These are phyloP conservation scores for Amblyjoppa fuscipennis DNA, from an alignment of 2,888 invertebrate genomes.

Conservation along the genomic window DNA sequence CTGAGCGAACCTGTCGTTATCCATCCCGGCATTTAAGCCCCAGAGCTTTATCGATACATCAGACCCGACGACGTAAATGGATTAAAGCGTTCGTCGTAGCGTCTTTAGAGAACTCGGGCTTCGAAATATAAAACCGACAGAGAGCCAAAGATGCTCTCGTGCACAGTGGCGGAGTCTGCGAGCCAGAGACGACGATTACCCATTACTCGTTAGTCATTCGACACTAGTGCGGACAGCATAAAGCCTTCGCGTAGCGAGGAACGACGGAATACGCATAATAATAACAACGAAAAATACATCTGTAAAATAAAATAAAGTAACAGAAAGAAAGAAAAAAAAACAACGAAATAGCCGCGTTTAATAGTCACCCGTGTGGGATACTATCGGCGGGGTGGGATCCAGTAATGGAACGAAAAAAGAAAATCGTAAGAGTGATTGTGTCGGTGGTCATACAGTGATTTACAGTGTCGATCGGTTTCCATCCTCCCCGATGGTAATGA, in stretches of 20 bases:
- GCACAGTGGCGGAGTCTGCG: constrained; percentile 31
- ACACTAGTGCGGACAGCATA: background rate
- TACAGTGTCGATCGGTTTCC: constrained; percentile 37
- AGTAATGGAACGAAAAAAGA: constrained; percentile 36
- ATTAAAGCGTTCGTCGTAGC: constrained; percentile 13
- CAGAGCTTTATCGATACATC: background rate
- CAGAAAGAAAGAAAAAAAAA: background rate
- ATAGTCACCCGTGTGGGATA: background rate
- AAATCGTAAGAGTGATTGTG: constrained; percentile 49
- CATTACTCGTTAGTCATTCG: background rate
- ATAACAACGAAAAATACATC: background rate
- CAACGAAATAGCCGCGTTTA: background rate
- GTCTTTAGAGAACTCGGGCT: constrained; percentile 3
- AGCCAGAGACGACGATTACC: background rate
- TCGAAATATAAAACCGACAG: constrained; percentile 11
- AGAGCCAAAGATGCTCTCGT: constrained; percentile 40
- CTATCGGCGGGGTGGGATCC: constrained; percentile 3
- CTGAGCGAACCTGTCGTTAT: background rate
- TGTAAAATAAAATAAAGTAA: background rate
- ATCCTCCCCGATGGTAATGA: constrained; percentile 1
- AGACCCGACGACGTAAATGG: background rate
- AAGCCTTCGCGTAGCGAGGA: background rate
- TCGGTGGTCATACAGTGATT: constrained; percentile 13
- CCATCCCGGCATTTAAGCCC: background rate
- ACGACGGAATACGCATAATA: background rate